Evolutionary conservation across 2,888 invertebrate species (phyloP), one percentile per base, ranked within the genome.

Genomic region (Orthonychiurus folsomi): DNA sequence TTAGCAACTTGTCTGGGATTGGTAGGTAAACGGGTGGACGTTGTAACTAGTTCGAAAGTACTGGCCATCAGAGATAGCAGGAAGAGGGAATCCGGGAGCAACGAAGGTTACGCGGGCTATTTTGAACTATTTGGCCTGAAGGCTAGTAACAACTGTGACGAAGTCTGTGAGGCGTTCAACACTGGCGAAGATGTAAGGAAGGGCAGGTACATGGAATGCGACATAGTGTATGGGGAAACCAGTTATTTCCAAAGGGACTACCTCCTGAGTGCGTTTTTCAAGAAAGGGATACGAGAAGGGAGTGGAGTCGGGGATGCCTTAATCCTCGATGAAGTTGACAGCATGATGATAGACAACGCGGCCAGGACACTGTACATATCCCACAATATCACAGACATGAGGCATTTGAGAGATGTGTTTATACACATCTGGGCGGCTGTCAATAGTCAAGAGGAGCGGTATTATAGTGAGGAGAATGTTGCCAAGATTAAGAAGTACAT

Each of bases 1-100:
- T 23, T 59, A 1, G 63, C 63, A 5, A 47, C 54, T 25, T 26
- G 28, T 18, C 26, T 21, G 20, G 63, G 23, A 3, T n/a, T 48
- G 15, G 48, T 12, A 12, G 48, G 48, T n/a, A 15, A 15, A 12
- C 12, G n/a, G 15, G 48, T 12, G 15, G n/a, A 48, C 48, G n/a
- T 48, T n/a, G n/a, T 48, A 12, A 15, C 48, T n/a, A 15, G 15
- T n/a, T 48, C 48, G 48, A 12, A 12, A 12, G n/a, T 48, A 12
- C 48, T 48, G 15, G 48, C 48, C 12, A n/a, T 48, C n/a, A n/a
- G n/a, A n/a, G 48, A 48, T 48, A 48, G 48, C 48, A n/a, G 15
- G n/a, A 48, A 48, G n/a, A n/a, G n/a, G n/a, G n/a, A n/a, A n/a
- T n/a, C n/a, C n/a, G n/a, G n/a, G n/a, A n/a, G n/a, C n/a, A n/a